Evolutionary conservation across 2,797 vertebrate species (phyloP).

Genomic region (Sebastes jordani): DNA sequence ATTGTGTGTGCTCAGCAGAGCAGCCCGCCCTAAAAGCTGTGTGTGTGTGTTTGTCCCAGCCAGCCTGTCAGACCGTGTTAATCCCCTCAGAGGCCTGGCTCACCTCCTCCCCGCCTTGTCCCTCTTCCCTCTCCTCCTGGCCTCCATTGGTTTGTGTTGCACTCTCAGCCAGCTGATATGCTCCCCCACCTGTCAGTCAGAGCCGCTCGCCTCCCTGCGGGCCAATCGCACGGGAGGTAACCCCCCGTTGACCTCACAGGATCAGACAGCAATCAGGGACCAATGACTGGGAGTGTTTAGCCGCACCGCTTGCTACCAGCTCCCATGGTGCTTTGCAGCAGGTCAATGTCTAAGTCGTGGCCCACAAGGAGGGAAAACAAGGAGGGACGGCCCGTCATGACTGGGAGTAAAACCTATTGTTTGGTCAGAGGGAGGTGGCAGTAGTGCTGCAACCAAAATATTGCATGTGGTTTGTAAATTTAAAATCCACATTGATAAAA

Average conservation of each 20-base stretch:
- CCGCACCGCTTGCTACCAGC: conserved; percentile 12
- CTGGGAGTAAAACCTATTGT: conserved; percentile 34
- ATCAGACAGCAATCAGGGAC: conserved; percentile 63
- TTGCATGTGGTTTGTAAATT: neutral
- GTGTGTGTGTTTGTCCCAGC: conserved; percentile 57
- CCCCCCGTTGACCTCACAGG: conserved; percentile 58
- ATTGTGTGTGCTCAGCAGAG: conserved; percentile 79
- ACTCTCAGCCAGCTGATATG: conserved; percentile 40
- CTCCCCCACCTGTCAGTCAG: conserved; percentile 50
- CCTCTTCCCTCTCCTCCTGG: neutral
- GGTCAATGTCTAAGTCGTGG: conserved; percentile 58
- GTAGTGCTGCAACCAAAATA: neutral
- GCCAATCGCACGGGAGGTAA: conserved; percentile 42
- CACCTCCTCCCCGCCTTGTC: conserved; percentile 38
- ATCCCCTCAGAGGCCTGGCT: conserved; percentile 68
- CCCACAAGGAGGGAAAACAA: conserved; percentile 40
- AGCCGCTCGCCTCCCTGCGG: neutral
- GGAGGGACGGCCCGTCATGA: conserved; percentile 1
- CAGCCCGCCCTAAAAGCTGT: conserved; percentile 62
- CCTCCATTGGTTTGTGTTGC: conserved; percentile 30
- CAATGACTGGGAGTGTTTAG: conserved; percentile 48
- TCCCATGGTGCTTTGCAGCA: conserved; percentile 71
- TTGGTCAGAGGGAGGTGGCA: conserved; percentile 19
- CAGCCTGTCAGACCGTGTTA: conserved; percentile 76
- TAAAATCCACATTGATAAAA: neutral